Base-by-base conservation (phyloP, 1,140 invertebrate species). In the Neodiprion virginianus region DNA sequence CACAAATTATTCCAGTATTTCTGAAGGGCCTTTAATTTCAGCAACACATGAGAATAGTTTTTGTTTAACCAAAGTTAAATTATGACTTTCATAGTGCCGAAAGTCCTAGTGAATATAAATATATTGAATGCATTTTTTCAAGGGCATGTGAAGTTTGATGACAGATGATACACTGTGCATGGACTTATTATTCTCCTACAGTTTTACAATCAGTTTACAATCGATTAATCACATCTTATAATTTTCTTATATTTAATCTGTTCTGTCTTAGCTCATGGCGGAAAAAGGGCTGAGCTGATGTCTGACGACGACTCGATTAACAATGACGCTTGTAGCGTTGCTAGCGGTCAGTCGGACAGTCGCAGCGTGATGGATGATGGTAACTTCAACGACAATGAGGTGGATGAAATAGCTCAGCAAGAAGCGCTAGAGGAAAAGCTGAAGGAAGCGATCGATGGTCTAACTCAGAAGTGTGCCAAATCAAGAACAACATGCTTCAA, bases 371-470 rank as follows among this genome's bases (percentile, higher is more conserved):
- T 90, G n/a, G 92, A 93, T 28, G 93, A 93, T 12, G 88, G 86
- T 47, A 88, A 89, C 23, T 65, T 53, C 50, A 76, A 71, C 74
- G 81, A 85, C 75, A 90, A 90, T 67, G 90, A 90, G 71, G 87
- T 89, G 61, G 91, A 91, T 68, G 92, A 93, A 72, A 83, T 91
- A 11, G 86, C 89, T 70, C 88, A 90, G 75, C 90, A 90, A 76
- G 96, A 98, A 83, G 91, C 93, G 65, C 94, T 97, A 81, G 97
- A 98, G 87, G 96, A 98, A 71, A 96, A 97, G 86, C 88, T 98
- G 17, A 91, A 92, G 28, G 95, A 97, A 81, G 92, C 93, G 0
- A 93, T 98, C 68, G 97, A 98, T 84, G 94, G 94, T 47, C 88
- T 97, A 8, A 92, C 92, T 3, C 94, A 97, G 76, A 96, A 97